phyloP scores from a whole-genome alignment of 2,113 vertebrate species.

The Phalacrocorax pelagicus region DNA sequence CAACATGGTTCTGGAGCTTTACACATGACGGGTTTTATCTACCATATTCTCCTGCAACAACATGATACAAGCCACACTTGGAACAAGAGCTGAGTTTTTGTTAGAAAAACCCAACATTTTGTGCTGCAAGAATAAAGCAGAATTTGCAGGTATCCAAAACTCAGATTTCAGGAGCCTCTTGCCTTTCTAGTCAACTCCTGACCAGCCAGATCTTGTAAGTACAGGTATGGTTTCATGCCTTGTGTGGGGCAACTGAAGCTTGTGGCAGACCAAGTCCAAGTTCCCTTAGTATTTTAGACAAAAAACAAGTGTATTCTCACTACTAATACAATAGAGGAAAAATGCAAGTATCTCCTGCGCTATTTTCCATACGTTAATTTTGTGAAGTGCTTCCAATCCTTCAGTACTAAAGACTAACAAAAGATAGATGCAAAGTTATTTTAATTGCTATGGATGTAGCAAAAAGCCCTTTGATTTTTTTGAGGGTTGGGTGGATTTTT shows the following conservation, averaged over 20 bases:
- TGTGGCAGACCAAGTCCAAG: neutral
- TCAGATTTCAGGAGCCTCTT: neutral
- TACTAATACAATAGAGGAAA: neutral
- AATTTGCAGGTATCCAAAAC: neutral
- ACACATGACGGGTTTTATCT: neutral
- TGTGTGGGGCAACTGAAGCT: neutral
- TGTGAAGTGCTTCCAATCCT: neutral
- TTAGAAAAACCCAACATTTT: neutral
- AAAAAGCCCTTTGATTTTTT: slow-evolving; percentile 72
- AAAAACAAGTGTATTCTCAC: neutral
- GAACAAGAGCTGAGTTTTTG: neutral
- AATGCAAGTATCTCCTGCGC: neutral
- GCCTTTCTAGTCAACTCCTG: neutral
- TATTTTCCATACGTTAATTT: neutral
- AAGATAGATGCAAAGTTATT: slow-evolving; percentile 39
- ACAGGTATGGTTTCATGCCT: neutral
- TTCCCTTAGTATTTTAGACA: neutral
- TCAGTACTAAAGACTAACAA: neutral
- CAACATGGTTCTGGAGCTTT: rapidly evolving
- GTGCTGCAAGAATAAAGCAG: neutral
- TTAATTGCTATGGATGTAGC: slow-evolving; percentile 31
- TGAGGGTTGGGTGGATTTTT: slow-evolving; percentile 29
- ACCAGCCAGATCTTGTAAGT: neutral
- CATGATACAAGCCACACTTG: rapidly evolving
- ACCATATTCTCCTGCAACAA: neutral